phyloP scores from a whole-genome alignment of 2,113 vertebrate genomes.

The Aspidoscelis tigris region DNA sequence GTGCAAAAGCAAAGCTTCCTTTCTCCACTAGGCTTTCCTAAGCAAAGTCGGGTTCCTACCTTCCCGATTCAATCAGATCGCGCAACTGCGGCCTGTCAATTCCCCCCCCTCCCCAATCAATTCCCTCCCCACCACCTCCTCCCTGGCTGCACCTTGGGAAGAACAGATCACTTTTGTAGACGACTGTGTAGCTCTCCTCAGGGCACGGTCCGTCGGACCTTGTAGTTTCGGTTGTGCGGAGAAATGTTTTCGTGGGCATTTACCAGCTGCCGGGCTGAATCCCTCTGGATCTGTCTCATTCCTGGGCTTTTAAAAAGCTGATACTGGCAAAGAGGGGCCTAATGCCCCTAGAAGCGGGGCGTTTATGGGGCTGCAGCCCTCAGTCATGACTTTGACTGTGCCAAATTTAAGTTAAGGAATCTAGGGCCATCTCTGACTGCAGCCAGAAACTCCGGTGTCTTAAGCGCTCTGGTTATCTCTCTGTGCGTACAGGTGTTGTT shows the following conservation, averaged over 20 bases:
- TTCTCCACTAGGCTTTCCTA: background rate
- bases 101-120: background rate
- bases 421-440: background rate
- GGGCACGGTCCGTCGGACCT: background rate
- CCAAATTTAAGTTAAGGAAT: background rate
- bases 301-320: too few relatives aligned
- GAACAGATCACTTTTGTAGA: fast-evolving
- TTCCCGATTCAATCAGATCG: background rate
- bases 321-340: background rate
- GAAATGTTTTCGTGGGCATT: background rate
- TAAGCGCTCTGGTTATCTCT: background rate
- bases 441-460: too few relatives aligned
- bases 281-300: background rate
- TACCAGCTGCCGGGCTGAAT: background rate
- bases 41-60: too few relatives aligned
- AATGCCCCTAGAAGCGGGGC: too few relatives aligned
- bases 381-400: background rate
- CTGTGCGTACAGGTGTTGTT: background rate
- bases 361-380: too few relatives aligned
- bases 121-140: fast-evolving
- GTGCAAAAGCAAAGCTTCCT: too few relatives aligned
- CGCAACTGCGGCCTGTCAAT: too few relatives aligned
- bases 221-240: background rate
- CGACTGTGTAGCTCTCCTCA: background rate
- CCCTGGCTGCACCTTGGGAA: background rate